These are phyloP conservation scores for Gari tellinella DNA, from an alignment of 2,888 invertebrate genomes.

Conservation along the genomic window DNA sequence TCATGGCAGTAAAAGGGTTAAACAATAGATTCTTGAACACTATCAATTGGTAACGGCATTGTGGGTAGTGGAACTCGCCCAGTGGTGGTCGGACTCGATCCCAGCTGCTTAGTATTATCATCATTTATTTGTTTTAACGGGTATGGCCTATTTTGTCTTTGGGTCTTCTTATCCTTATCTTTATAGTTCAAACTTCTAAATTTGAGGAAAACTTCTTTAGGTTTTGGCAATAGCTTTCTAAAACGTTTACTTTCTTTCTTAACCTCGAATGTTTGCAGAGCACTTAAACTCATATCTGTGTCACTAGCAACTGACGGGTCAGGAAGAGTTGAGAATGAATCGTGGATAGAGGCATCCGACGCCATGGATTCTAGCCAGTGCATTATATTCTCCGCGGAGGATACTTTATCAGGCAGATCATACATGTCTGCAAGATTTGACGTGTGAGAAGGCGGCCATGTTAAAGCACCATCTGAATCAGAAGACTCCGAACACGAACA, in stretches of 20 bases:
- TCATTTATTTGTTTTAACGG: slow-evolving; percentile 36
- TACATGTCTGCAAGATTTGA: slow-evolving; percentile 60
- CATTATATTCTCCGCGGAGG: slow-evolving; percentile 63
- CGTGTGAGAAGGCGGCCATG: slow-evolving; percentile 68
- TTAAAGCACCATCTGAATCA: slow-evolving; percentile 62
- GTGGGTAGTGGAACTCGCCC: slow-evolving; percentile 26
- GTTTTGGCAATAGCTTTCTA: slow-evolving; percentile 50
- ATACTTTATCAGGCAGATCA: slow-evolving; percentile 60
- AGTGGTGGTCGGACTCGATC: slow-evolving; percentile 8
- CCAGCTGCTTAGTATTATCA: slow-evolving; percentile 1
- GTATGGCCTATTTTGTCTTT: slow-evolving; percentile 45
- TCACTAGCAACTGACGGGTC: slow-evolving; percentile 49
- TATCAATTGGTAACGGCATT: slow-evolving; percentile 51
- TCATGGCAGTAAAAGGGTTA: no score
- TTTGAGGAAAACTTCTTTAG: slow-evolving; percentile 55
- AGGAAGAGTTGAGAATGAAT: slow-evolving; percentile 45
- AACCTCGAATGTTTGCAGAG: slow-evolving; percentile 55
- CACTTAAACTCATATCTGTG: slow-evolving; percentile 55
- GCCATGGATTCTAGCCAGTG: slow-evolving; percentile 64
- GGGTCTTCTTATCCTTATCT: slow-evolving; percentile 38
- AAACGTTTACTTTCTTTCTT: slow-evolving; percentile 51
- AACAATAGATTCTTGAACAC: slow-evolving; percentile 60
- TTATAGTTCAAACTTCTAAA: slow-evolving; percentile 60
- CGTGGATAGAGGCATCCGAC: slow-evolving; percentile 27
- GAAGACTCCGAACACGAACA: slow-evolving; percentile 55